phyloP scores from a whole-genome alignment of 1,140 invertebrate species.

The Oncopodura yosiiana region DNA sequence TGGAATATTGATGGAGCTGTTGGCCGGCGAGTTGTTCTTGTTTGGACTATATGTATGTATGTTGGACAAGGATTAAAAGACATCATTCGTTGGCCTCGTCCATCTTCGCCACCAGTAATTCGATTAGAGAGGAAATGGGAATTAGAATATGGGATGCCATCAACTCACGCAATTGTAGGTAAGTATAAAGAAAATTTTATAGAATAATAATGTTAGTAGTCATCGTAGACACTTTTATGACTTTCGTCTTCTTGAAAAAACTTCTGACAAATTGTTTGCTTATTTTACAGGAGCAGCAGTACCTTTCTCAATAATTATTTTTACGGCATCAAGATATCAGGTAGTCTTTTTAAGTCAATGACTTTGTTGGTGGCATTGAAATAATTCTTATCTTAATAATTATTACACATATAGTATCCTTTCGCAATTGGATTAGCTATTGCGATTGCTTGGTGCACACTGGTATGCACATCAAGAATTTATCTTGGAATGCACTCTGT shows the following conservation, averaged over 20 bases:
- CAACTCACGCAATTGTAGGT: conserved; percentile 48
- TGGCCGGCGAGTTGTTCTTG: conserved; percentile 62
- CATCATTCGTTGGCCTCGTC: conserved; percentile 71
- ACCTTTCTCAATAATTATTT: conserved; percentile 70
- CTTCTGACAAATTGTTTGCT: conserved; percentile 2
- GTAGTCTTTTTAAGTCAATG: conserved; percentile 36
- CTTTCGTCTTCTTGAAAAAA: no score
- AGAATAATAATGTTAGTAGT: neutral
- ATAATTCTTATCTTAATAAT: neutral
- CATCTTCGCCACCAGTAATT: conserved; percentile 65
- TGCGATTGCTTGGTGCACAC: conserved; percentile 52
- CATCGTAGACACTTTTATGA: neutral
- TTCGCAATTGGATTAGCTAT: conserved; percentile 41
- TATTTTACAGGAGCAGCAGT: conserved; percentile 56
- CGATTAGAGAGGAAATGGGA: conserved; percentile 75
- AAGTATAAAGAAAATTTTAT: neutral
- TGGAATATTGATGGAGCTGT: conserved; percentile 83
- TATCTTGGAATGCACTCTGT: conserved; percentile 90
- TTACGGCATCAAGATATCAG: conserved; percentile 71
- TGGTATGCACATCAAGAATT: conserved; percentile 72
- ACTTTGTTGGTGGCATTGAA: no score
- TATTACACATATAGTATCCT: conserved; percentile 42
- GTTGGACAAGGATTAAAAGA: conserved; percentile 80
- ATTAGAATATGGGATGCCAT: conserved; percentile 86
- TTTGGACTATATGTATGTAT: conserved; percentile 79